Conservation (phyloP, 2,888 invertebrate species). For the Octonoba sinensis region DNA sequence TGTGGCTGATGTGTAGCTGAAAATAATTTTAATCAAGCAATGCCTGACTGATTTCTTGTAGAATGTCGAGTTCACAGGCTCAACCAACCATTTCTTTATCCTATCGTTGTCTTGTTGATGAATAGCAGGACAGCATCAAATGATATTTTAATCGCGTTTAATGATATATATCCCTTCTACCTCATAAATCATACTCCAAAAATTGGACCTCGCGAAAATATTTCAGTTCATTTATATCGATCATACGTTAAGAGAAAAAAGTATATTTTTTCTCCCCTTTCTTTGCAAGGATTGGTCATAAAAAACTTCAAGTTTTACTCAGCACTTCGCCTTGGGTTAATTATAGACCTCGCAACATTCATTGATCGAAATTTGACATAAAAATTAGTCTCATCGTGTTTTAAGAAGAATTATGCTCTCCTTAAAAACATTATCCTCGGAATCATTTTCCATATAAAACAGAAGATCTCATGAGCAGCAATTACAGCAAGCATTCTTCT, state of each 20-base stretch:
- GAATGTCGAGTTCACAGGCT: too few relatives aligned
- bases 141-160: slow-evolving; percentile 62
- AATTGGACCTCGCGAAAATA: slow-evolving; percentile 25
- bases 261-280: background rate
- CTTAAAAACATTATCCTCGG: too few relatives aligned
- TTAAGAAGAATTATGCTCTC: slow-evolving; percentile 27
- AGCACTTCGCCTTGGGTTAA: slow-evolving; percentile 10
- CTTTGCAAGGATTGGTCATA: background rate
- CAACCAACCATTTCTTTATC: background rate
- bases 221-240: background rate
- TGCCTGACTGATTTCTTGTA: too few relatives aligned
- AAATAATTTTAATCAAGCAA: too few relatives aligned
- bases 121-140: slow-evolving; percentile 23
- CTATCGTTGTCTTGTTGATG: slow-evolving; percentile 1
- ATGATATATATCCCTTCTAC: slow-evolving; percentile 40
- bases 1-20: too few relatives aligned
- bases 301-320: slow-evolving; percentile 12
- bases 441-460: background rate
- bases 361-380: slow-evolving; percentile 35
- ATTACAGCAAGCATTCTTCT: slow-evolving; percentile 13
- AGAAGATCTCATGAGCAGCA: slow-evolving; percentile 5
- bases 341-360: slow-evolving; percentile 15
- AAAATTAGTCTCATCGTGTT: slow-evolving; percentile 40
- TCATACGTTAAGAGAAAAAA: background rate
- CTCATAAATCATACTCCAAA: slow-evolving; percentile 45